Evolutionary conservation across 1,140 invertebrate genomes (phyloP).

Genomic region (Drosophila nebulosa): DNA sequence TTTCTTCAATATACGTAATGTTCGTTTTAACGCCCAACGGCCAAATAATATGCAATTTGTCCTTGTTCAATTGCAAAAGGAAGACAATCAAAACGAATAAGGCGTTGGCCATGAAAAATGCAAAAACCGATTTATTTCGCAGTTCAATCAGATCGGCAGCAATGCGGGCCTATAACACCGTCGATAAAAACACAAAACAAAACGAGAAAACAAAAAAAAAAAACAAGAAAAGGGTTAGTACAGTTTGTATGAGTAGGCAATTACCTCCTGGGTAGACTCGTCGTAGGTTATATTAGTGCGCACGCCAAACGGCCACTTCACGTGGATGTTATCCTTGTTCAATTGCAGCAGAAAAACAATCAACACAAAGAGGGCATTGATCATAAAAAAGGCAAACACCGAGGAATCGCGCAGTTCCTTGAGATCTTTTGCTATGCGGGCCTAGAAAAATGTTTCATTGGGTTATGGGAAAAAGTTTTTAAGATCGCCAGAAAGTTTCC

Average conservation of each 20-base stretch:
- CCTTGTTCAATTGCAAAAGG: slow-evolving; percentile 98
- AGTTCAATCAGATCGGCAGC: slow-evolving; percentile 94
- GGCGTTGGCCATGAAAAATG: slow-evolving; percentile 99
- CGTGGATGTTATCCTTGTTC: slow-evolving; percentile 96
- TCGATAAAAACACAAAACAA: slow-evolving; percentile 46
- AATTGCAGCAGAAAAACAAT: slow-evolving; percentile 98
- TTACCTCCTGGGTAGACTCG: slow-evolving; percentile 94
- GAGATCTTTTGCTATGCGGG: slow-evolving; percentile 93
- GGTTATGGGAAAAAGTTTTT: background rate
- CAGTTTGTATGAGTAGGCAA: slow-evolving; percentile 50
- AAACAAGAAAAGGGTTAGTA: slow-evolving; percentile 70
- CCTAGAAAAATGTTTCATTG: slow-evolving; percentile 82
- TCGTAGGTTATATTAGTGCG: slow-evolving; percentile 96
- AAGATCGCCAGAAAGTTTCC: background rate
- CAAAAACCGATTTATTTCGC: slow-evolving; percentile 97
- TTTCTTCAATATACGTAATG: slow-evolving; percentile 95
- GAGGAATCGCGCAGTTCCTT: slow-evolving; percentile 96
- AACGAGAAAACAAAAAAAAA: slow-evolving; percentile 49
- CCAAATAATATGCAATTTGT: slow-evolving; percentile 97
- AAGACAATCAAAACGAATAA: slow-evolving; percentile 99
- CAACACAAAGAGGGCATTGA: slow-evolving; percentile 98
- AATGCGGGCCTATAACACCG: slow-evolving; percentile 87
- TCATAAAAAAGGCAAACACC: slow-evolving; percentile 98
- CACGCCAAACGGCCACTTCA: slow-evolving; percentile 96
- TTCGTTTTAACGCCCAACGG: slow-evolving; percentile 96